Evolutionary conservation across 2,888 invertebrate genomes (phyloP).

Genomic region (Xiphydria camelus): DNA sequence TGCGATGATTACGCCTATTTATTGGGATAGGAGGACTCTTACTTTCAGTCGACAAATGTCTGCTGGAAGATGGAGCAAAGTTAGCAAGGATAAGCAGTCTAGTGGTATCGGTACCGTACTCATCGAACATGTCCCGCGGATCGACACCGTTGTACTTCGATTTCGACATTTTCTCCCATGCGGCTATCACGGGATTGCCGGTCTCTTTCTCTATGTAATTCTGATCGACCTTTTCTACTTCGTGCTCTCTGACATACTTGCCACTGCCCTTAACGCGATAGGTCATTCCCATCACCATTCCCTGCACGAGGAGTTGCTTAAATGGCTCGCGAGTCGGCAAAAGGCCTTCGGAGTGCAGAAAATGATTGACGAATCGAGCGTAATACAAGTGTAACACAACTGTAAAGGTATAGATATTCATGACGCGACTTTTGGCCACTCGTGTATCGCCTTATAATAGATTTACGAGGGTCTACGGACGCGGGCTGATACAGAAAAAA

Average conservation of each 20-base stretch:
- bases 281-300: conserved; percentile 91
- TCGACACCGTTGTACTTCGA: conserved; percentile 97
- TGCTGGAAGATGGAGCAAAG: conserved; percentile 85
- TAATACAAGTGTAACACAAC: conserved; percentile 96
- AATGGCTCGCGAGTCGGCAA: conserved; percentile 85
- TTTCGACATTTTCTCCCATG: conserved; percentile 99
- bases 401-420: too few species aligned
- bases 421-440: too few species aligned
- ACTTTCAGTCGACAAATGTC: conserved; percentile 90
- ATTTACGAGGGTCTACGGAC: too few species aligned
- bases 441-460: too few species aligned
- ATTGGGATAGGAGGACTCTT: too few species aligned
- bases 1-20: too few species aligned
- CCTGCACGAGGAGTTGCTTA: conserved; percentile 86
- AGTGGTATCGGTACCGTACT: conserved; percentile 89
- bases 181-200: conserved; percentile 68
- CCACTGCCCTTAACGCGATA: conserved; percentile 75
- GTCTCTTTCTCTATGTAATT: conserved; percentile 67
- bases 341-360: conserved; percentile 80
- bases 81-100: conserved; percentile 86
- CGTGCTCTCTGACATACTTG: conserved; percentile 72
- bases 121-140: conserved; percentile 77
- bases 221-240: conserved; percentile 65
- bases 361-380: conserved; percentile 92
- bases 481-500: too few species aligned